phyloP scores from a whole-genome alignment of 1,140 invertebrate genomes.

The Formica selysi region DNA sequence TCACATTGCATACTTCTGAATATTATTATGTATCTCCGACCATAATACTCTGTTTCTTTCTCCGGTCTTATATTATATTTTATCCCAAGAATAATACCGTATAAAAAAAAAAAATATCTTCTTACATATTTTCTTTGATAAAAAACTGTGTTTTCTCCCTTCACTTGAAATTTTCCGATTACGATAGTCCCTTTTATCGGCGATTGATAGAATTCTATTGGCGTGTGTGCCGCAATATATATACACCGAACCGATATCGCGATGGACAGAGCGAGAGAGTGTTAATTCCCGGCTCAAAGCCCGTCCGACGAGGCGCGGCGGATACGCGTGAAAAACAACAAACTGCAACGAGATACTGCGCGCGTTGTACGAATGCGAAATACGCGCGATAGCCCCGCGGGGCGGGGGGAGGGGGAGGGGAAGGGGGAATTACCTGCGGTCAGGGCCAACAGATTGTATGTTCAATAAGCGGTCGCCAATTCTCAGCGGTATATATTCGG shows the following conservation, averaged over 20 bases:
- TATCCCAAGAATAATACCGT: neutral
- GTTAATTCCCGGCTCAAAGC: conserved; percentile 55
- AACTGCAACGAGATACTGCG: conserved; percentile 28
- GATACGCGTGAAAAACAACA: conserved; percentile 52
- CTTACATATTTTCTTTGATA: neutral
- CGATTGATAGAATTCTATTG: conserved; percentile 25
- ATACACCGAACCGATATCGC: conserved; percentile 27
- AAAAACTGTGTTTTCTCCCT: neutral
- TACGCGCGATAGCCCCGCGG: conserved; percentile 1
- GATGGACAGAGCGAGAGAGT: conserved; percentile 32
- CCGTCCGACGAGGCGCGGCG: neutral
- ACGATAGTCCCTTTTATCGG: conserved; percentile 20
- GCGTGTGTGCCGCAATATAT: neutral
- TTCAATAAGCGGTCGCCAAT: conserved; percentile 60
- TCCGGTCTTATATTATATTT: neutral
- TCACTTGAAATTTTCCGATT: neutral
- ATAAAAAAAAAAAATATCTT: neutral
- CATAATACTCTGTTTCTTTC: too few species aligned
- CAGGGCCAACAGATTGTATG: conserved; percentile 46
- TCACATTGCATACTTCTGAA: neutral
- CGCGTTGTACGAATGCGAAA: conserved; percentile 47
- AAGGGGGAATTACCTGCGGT: conserved; percentile 59
- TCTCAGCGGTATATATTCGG: conserved; percentile 60
- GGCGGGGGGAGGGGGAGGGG: neutral
- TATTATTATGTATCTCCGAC: neutral